Conservation (phyloP, 1,140 invertebrate genomes). For the Leptoteleia sp. region DNA sequence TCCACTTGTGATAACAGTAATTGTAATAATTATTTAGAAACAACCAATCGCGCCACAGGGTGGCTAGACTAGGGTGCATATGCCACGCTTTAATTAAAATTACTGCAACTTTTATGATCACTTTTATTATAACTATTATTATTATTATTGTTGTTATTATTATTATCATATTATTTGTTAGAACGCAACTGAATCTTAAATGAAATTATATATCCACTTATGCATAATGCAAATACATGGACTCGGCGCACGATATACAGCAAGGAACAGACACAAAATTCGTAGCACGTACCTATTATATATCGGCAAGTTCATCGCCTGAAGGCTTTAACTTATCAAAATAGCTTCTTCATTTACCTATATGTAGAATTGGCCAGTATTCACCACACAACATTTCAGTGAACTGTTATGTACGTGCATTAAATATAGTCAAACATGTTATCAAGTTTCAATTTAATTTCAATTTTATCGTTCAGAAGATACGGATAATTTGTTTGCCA, state of each 20-base stretch:
- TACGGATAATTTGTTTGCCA: constrained; percentile 46
- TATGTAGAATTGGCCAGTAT: constrained; percentile 52
- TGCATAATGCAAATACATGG: constrained; percentile 60
- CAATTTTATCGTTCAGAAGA: constrained; percentile 49
- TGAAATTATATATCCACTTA: constrained; percentile 58
- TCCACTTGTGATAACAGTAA: no score
- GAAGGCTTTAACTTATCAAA: constrained; percentile 65
- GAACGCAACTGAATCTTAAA: constrained; percentile 33
- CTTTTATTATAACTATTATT: no score
- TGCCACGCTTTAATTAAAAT: no score
- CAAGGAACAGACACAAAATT: constrained; percentile 62
- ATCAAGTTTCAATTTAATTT: constrained; percentile 63
- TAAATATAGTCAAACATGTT: constrained; percentile 57
- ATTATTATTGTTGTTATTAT: constrained; percentile 44
- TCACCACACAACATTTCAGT: constrained; percentile 61
- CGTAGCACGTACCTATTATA: constrained; percentile 62
- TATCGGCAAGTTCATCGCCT: constrained; percentile 64
- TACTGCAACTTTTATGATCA: no score
- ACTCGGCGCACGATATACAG: constrained; percentile 43
- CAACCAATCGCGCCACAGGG: no score
- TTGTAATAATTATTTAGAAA: no score
- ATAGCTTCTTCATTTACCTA: constrained; percentile 62
- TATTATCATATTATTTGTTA: constrained; percentile 49
- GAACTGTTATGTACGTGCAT: constrained; percentile 52
- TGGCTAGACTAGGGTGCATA: no score